These are phyloP conservation scores for Acheta domesticus DNA, from an alignment of 2,888 invertebrate genomes.

Conservation along the genomic window DNA sequence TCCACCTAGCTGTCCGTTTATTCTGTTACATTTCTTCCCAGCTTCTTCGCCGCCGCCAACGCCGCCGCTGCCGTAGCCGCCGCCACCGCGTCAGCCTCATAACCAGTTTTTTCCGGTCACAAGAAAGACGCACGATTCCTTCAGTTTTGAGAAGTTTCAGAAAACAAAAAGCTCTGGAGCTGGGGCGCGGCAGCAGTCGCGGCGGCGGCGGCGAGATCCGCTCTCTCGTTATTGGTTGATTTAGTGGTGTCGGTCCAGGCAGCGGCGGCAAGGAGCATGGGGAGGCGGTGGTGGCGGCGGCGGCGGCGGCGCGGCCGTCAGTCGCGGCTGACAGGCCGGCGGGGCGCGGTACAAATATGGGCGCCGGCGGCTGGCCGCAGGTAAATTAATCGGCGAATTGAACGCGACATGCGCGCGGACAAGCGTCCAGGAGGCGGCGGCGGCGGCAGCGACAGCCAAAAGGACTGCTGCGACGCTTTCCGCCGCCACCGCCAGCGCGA, in stretches of 20 bases:
- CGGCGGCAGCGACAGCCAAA: too few relatives aligned
- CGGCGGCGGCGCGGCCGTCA: conserved; percentile 7
- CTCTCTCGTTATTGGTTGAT: conserved; percentile 21
- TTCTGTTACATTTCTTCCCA: conserved; percentile 7
- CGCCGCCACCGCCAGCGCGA: too few relatives aligned
- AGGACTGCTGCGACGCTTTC: too few relatives aligned
- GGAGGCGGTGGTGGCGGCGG: neutral
- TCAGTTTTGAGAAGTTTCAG: conserved; percentile 10
- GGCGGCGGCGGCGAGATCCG: neutral
- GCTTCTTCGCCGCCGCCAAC: neutral
- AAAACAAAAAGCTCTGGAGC: conserved; percentile 8
- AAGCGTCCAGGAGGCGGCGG: too few relatives aligned
- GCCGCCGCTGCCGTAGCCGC: too few relatives aligned
- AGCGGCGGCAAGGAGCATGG: neutral
- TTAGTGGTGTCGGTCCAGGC: neutral
- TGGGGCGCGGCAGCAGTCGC: neutral
- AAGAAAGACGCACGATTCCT: conserved; percentile 18
- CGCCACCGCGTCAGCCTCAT: neutral
- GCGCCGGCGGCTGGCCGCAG: conserved; percentile 23
- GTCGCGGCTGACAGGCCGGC: conserved; percentile 21
- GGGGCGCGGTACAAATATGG: conserved; percentile 32
- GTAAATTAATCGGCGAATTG: conserved; percentile 35
- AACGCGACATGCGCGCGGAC: conserved; percentile 25
- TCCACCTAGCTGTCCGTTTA: neutral
- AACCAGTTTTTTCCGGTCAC: conserved; percentile 10